A percentile compares a stretch with the other conserved stretches of the same genome.
phyloP scores from a whole-genome alignment of 2,888 invertebrate genomes.

The Eupithecia vulgata region DNA sequence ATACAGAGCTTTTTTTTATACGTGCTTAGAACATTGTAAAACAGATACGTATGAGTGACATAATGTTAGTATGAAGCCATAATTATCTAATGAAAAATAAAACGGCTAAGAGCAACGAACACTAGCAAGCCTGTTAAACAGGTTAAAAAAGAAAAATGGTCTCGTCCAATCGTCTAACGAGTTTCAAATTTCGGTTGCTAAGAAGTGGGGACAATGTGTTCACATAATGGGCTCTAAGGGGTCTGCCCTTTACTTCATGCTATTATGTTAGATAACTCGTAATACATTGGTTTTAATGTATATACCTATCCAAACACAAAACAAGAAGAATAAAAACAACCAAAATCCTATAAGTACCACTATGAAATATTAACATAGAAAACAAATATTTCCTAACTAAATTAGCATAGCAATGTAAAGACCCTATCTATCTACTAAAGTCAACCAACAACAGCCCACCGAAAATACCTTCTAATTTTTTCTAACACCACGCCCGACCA shows the following conservation, averaged over 20 bases:
- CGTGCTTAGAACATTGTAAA: not conserved
- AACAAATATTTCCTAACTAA: not conserved
- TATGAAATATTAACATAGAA: too few species aligned
- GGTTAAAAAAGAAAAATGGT: slow-evolving; percentile 51
- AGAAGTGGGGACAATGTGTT: slow-evolving; percentile 60
- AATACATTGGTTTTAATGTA: not conserved
- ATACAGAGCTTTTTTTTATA: not conserved
- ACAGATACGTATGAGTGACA: slow-evolving; percentile 25
- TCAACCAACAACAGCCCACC: slow-evolving; percentile 49
- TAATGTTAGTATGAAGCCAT: slow-evolving; percentile 38
- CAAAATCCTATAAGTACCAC: too few species aligned
- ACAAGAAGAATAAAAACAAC: not conserved
- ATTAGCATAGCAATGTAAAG: slow-evolving; percentile 8
- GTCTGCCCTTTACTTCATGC: not conserved
- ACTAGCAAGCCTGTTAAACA: slow-evolving; percentile 46
- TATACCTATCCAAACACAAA: not conserved
- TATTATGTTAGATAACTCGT: not conserved
- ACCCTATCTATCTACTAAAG: slow-evolving; percentile 30
- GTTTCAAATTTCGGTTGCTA: slow-evolving; percentile 77
- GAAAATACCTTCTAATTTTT: slow-evolving; percentile 63
- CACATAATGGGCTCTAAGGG: not conserved
- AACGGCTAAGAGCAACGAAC: slow-evolving; percentile 32
- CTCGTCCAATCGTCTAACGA: slow-evolving; percentile 73
- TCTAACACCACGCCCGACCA: slow-evolving; percentile 61
- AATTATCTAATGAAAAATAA: slow-evolving; percentile 35